These are phyloP conservation scores for Corydoras sp. DNA, from an alignment of 2,113 vertebrate species.

Conservation along the genomic window DNA sequence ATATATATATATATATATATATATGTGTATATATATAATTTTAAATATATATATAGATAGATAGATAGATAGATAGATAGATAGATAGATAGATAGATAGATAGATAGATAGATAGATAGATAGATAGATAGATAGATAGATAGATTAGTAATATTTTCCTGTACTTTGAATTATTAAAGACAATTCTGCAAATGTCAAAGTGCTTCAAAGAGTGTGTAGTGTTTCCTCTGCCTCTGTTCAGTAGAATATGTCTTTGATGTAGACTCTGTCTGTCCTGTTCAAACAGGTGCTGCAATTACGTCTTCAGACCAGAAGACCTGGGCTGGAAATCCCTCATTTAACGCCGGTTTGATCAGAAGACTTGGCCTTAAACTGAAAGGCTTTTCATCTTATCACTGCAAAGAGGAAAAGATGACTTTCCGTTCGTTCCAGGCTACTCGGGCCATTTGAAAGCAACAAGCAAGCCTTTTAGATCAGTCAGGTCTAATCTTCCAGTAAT, in stretches of 20 bases:
- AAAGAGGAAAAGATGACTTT: background rate
- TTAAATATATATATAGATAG: no score
- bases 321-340: conserved; percentile 34
- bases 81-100: no score
- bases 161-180: no score
- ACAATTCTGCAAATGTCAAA: background rate
- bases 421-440: background rate
- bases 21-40: no score
- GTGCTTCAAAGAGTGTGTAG: background rate
- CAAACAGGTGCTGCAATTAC: conserved; percentile 28
- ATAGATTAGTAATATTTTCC: no score
- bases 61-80: no score
- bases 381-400: conserved; percentile 27
- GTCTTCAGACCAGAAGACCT: conserved; percentile 7
- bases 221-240: background rate
- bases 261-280: conserved; percentile 24
- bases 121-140: no score
- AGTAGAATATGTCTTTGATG: conserved; percentile 23
- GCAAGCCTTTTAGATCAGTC: conserved; percentile 16
- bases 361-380: conserved; percentile 20
- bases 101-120: no score
- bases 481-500: conserved; percentile 27
- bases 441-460: conserved; percentile 7
- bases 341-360: conserved; percentile 27
- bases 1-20: no score